These are phyloP conservation scores for Melikaiella ostensackeni DNA, from an alignment of 2,888 invertebrate genomes.

Conservation along the genomic window DNA sequence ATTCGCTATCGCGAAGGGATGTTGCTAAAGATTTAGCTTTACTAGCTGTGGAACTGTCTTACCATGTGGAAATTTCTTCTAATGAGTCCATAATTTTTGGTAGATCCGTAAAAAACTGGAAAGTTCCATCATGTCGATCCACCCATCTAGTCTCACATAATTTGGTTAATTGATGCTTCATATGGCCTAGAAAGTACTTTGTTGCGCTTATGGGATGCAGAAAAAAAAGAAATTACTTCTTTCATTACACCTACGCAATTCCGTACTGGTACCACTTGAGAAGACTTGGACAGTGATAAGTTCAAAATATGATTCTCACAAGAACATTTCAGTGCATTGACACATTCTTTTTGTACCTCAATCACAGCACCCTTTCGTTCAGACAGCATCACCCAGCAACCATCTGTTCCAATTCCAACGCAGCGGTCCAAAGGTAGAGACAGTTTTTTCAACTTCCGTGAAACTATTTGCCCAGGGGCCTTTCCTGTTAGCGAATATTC, in stretches of 20 bases:
- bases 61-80: constrained; percentile 18
- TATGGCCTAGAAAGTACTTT: background rate
- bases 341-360: constrained; percentile 38
- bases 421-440: constrained; percentile 37
- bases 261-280: constrained; percentile 32
- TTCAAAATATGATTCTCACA: constrained; percentile 46
- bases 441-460: constrained; percentile 27
- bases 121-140: background rate
- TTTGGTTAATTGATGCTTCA: constrained; percentile 14
- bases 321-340: constrained; percentile 40
- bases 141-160: constrained; percentile 38
- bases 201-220: constrained; percentile 7
- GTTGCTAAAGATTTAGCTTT: constrained; percentile 15
- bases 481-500: background rate
- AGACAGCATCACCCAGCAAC: background rate
- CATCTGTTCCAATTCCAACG: constrained; percentile 44
- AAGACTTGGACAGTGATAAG: constrained; percentile 40
- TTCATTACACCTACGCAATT: constrained; percentile 47
- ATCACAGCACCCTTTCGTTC: constrained; percentile 41
- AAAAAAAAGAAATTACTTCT: constrained; percentile 42
- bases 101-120: constrained; percentile 14
- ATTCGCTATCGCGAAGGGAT: constrained; percentile 33
- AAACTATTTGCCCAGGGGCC: constrained; percentile 8
- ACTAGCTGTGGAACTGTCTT: constrained; percentile 1
- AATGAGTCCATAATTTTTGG: constrained; percentile 16